Evolutionary conservation across 2,113 vertebrate genomes (phyloP).

Genomic region (Lichenostomus cassidix): DNA sequence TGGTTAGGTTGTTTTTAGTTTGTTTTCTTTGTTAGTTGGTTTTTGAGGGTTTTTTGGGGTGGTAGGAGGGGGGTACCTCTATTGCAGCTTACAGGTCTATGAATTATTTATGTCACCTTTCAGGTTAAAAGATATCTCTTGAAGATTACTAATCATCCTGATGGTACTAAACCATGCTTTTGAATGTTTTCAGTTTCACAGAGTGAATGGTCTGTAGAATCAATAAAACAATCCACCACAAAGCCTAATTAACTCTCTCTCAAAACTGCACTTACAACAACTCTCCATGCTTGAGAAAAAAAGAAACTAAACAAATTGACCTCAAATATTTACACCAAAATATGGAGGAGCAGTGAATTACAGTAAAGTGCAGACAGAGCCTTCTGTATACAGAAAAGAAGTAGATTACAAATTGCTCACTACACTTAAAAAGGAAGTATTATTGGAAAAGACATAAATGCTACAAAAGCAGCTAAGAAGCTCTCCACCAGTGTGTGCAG

Average conservation of each 20-base stretch:
- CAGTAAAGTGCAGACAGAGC: neutral
- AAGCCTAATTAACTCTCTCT: neutral
- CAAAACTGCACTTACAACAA: neutral
- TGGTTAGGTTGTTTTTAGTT: neutral
- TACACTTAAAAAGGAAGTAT: neutral
- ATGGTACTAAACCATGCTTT: neutral
- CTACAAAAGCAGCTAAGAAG: neutral
- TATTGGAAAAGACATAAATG: neutral
- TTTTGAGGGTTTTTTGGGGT: neutral
- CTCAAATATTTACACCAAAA: neutral
- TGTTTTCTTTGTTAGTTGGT: neutral
- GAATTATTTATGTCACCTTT: neutral
- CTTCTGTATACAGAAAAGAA: neutral
- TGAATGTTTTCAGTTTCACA: neutral
- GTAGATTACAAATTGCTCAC: neutral
- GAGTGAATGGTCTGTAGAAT: neutral
- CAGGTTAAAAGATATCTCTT: neutral
- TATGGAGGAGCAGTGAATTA: neutral
- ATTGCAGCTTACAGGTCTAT: neutral
- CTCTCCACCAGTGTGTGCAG: neutral
- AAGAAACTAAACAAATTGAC: neutral
- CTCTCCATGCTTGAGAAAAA: neutral
- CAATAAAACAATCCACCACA: neutral
- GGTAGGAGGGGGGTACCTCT: fast-evolving
- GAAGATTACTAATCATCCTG: neutral